Evolutionary conservation across 30 jellyfish, hydroid and myxozoan genomes (phyloP), one percentile per base, ranked within the genome.

Genomic region (Calvadosia cruxmelitensis): DNA sequence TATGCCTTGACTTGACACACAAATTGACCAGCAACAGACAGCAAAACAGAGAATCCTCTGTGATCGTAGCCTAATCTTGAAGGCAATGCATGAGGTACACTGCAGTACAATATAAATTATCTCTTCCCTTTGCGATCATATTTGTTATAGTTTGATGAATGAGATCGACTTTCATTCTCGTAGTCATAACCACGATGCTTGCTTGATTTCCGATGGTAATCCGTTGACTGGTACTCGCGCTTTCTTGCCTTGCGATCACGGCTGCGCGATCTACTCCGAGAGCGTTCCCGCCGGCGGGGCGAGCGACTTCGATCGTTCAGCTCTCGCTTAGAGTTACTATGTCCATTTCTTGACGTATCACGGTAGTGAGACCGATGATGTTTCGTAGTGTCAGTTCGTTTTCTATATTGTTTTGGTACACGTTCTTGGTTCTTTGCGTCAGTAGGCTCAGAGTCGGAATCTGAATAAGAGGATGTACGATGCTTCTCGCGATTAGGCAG

Each of bases 201-300:
- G 20, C 20, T 42, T 20, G 57, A 10, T 42, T 42, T 42, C 57
- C 57, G 57, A n/a, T n/a, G n/a, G n/a, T n/a, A n/a, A n/a, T n/a
- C n/a, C n/a, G n/a, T n/a, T 5, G 57, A 42, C 20, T 42, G 57
- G 57, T 42, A 42, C 15, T 42, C 57, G 10, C 57, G 10, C 20
- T 42, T 42, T 5, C 57, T 10, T 5, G 10, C 15, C 57, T 42
- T 42, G 20, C 57, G 57, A 42, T 42, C 57, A 42, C 57, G 57
- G 20, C 15, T 5, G 20, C 57, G 57, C 10, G 57, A 42, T 42
- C 57, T 10, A 20, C 57, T 42, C 15, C 20, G 10, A 5, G 57
- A 42, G 10, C 57, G 57, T 42, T 42, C 57, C 20, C 57, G 57
- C 57, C 57, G 10, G 57, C 57, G 57, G 20, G 57, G 57, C 20